Base-by-base conservation (phyloP, 2,888 invertebrate genomes). In the Melitaea athalia region DNA sequence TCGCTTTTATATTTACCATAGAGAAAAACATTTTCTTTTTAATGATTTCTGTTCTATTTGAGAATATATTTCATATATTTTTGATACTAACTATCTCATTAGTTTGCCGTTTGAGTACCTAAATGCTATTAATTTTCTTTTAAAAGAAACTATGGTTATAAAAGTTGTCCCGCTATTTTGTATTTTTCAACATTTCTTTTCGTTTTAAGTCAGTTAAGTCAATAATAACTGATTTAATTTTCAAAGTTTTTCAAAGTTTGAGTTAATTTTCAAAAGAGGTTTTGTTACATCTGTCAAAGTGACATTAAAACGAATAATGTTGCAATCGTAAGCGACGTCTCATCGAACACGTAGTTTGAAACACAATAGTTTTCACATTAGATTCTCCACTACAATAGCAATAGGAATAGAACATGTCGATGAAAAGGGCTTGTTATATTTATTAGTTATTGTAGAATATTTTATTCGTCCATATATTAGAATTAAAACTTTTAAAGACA, bases 321-420 rank as follows among this genome's bases (percentile, higher is more conserved):
- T 64, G 68, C 68, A 62, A 61, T 52, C 14, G 47, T 59, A 59
- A 64, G 71, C 74, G 75, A 74, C 69, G 74, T 77, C 75, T 59
- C 60, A 64, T 64, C 72, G 67, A 72, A 81, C 85, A 81, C 78
- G 81, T 89, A 89, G 87, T 78, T 78, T 76, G 75, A 63, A 77
- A 79, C 87, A 86, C 85, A 79, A 83, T 85, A 86, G 85, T 79
- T 79, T 77, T 80, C 84, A 85, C 83, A 77, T 76, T 85, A 85
- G 83, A 78, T 78, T 81, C 78, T 79, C 83, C 88, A 89, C 88
- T 81, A 86, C 87, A 89, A 88, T 89, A 89, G 87, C 77, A 80
- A 78, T 79, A 85, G 79, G 75, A 68, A 74, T 77, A 77, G 72
- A 72, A 57, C 69, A 61, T 69, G 71, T 72, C 72, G 72, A 74